Evolutionary conservation across 2,113 vertebrate genomes (phyloP), one percentile per base, ranked within the genome.

Genomic region (Holacanthus passer): DNA sequence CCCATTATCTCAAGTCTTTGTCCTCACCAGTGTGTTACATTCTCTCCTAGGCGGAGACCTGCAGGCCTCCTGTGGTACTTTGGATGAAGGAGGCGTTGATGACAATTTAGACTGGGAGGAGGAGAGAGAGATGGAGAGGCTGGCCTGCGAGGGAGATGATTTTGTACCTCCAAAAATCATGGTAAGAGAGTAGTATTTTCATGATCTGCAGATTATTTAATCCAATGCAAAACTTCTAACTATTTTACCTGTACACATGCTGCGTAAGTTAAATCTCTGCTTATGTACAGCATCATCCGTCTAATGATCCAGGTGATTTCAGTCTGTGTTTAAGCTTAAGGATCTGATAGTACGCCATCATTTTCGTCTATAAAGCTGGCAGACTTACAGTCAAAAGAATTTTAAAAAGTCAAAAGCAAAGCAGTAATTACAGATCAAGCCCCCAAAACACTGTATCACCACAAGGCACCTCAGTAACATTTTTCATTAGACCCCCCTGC

Each of bases 161-260:
- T 99, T 99, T 82, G 69, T 99, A 70, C 97, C 98, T 24, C 98
- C 98, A 81, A 99, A 99, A 94, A 97, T 99, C 89, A 99, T 99
- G 97, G 98, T 99, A 86, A 95, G 95, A 39, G 1, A 69, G 37
- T 22, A n/a, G 7, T 7, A 35, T 10, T 37, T 0, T 35, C n/a
- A 32, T 29, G 4, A 32, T 71, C 8, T 43, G 37, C 68, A 64
- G 39, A 55, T 53, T 39, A n/a, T 43, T 52, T 43, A 16, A 63
- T 41, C 16, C 59, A 59, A 58, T 56, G 10, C 17, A 7, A 58
- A 45, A 10, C 1, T n/a, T n/a, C n/a, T n/a, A n/a, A 53, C 35
- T 3, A 50, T 50, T 50, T 22, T 50, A 22, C 47, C 47, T 22
- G 7, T 8, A 2, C 47, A 50, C 6, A 2, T 22, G 47, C 20